Conservation (phyloP, 2,113 vertebrate genomes). For the Rhombomys opimus region DNA sequence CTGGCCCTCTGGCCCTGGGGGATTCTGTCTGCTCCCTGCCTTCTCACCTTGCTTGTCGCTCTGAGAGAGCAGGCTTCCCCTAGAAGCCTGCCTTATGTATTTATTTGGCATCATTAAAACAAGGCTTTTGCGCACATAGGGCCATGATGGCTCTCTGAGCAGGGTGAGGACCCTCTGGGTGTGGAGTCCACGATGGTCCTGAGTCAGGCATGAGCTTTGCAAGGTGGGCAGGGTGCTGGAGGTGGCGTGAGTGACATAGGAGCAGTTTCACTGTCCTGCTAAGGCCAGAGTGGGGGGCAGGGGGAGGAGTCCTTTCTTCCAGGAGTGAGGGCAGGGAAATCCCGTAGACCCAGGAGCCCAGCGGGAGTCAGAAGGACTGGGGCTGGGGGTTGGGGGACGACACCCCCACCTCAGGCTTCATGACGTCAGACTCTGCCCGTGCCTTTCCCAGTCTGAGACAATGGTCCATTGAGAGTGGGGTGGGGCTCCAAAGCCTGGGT, state of each 20-base stretch:
- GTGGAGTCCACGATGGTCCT: background rate
- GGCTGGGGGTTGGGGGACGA: background rate
- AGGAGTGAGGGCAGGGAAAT: conserved; percentile 48
- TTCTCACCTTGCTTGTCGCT: background rate
- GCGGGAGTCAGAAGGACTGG: background rate
- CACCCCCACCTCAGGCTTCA: conserved; percentile 67
- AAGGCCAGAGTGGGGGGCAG: background rate
- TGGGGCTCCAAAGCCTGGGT: conserved; percentile 48
- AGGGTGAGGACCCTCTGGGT: background rate
- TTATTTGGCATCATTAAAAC: background rate
- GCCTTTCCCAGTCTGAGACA: conserved; percentile 80
- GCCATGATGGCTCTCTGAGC: background rate
- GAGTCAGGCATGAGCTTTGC: background rate
- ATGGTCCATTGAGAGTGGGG: conserved; percentile 74
- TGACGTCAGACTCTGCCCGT: conserved; percentile 82
- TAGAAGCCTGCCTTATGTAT: background rate
- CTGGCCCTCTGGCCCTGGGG: background rate
- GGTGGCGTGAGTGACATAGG: background rate
- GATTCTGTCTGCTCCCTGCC: background rate
- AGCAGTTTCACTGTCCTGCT: background rate
- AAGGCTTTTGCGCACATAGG: background rate
- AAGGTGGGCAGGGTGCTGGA: background rate
- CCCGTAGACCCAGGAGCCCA: conserved; percentile 35
- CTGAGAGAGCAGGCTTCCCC: background rate
- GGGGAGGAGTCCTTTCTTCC: background rate